Evolutionary conservation across 2,113 vertebrate genomes (phyloP), one percentile per base, ranked within the genome.

Genomic region (Macrotus californicus): DNA sequence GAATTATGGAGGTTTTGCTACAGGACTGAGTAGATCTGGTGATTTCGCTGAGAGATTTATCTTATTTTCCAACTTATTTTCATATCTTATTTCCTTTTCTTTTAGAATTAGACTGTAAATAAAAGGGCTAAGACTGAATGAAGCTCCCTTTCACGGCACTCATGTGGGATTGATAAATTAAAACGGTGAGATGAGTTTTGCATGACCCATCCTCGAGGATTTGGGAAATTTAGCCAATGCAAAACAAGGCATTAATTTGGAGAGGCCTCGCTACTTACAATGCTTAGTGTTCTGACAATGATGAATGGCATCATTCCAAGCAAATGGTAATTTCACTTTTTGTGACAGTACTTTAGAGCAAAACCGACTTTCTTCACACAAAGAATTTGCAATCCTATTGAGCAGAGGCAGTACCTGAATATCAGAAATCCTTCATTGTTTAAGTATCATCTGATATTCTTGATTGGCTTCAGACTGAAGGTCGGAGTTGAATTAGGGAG

Each of bases 261-360:
- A 99, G 98, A 99, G 99, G 99, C 99, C 99, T 98, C 98, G 99
- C 98, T 99, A 99, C 99, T 99, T 99, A 99, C 99, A 98, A 99
- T 98, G 99, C 99, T 99, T 99, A 99, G 99, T 98, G 98, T 98
- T 98, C 99, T 99, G 99, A 99, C 99, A 99, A 99, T 99, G 99
- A 99, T 99, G 99, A 99, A 99, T 99, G 99, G 99, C 99, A 99
- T 99, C 99, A 99, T 99, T 99, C 99, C 99, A 99, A 99, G 99
- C 99, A 99, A 99, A 99, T 99, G 99, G 99, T 99, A 99, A 99
- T 99, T 99, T 99, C 99, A 99, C 99, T 99, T 99, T 99, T 99
- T 99, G 99, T 99, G 99, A 99, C 99, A 99, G 99, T 99, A 99
- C 99, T 99, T 99, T 99, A 99, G 99, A 99, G 99, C 99, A 99